Evolutionary conservation across 2,113 vertebrate species (phyloP).

Genomic region (Pampusana beccarii): DNA sequence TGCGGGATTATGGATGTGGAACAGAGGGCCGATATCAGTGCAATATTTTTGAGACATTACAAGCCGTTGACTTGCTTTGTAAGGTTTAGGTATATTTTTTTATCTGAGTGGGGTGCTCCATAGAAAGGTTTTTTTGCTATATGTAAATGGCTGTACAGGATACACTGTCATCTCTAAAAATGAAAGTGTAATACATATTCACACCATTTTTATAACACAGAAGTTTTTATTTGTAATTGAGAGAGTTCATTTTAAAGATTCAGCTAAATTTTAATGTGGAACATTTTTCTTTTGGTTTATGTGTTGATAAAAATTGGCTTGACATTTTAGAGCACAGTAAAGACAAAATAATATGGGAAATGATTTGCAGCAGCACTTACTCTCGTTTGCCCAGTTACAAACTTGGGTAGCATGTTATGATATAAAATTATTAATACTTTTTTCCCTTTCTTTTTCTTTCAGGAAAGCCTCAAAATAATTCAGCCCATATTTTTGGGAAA

Average conservation of each 20-base stretch:
- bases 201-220: neutral
- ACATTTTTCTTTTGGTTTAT: neutral
- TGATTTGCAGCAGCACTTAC: neutral
- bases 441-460: neutral
- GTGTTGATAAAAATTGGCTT: neutral
- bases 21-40: neutral
- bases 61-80: neutral
- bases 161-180: neutral
- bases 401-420: neutral
- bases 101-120: neutral
- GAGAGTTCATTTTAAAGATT: neutral
- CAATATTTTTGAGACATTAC: neutral
- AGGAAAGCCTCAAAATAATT: constrained; percentile 85
- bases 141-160: neutral
- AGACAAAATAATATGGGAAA: neutral
- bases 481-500: constrained; percentile 89
- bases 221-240: neutral
- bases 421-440: neutral
- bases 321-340: neutral
- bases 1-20: neutral
- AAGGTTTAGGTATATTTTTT: neutral
- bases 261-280: neutral
- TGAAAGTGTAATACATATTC: neutral
- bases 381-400: neutral
- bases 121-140: neutral